Evolutionary conservation across 2,888 invertebrate genomes (phyloP).

Genomic region (Smittia aterrima): DNA sequence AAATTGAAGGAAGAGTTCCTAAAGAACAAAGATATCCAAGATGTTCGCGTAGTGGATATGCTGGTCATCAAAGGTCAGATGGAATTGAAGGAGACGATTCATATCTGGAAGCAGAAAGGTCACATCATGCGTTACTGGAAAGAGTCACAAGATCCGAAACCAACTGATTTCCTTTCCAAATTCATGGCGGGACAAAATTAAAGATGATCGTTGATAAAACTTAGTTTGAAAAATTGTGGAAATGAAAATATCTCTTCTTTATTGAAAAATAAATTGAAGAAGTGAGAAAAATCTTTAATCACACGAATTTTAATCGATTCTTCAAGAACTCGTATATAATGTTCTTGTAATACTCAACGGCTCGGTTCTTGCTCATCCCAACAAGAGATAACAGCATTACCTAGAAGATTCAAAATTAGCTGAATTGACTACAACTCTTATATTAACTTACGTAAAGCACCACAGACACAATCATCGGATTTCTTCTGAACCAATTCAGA

Average conservation of each 20-base stretch:
- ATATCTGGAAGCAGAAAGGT: constrained; percentile 85
- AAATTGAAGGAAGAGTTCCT: constrained; percentile 78
- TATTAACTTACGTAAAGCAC: constrained; percentile 42
- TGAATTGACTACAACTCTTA: not conserved
- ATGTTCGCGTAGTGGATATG: constrained; percentile 87
- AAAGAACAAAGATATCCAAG: constrained; percentile 73
- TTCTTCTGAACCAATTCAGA: constrained; percentile 43
- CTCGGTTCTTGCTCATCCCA: constrained; percentile 41
- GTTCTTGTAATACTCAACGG: constrained; percentile 28
- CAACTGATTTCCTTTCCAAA: constrained; percentile 88
- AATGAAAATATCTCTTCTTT: not conserved
- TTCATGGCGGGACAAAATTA: constrained; percentile 65
- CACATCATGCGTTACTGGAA: constrained; percentile 67
- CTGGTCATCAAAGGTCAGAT: constrained; percentile 94
- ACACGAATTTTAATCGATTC: constrained; percentile 23
- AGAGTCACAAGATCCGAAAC: constrained; percentile 67
- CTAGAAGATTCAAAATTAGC: not conserved
- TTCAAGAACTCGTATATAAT: constrained; percentile 7
- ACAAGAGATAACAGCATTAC: constrained; percentile 42
- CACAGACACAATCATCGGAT: constrained; percentile 43
- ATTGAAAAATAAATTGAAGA: constrained; percentile 6
- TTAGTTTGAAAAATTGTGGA: not conserved
- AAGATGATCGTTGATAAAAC: not conserved
- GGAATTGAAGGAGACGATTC: constrained; percentile 84
- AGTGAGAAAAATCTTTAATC: not conserved